Evolutionary conservation across 30 jellyfish, hydroid and myxozoan species (phyloP), one percentile per base, ranked within the genome.

Genomic region (Nemopilema nomurai): DNA sequence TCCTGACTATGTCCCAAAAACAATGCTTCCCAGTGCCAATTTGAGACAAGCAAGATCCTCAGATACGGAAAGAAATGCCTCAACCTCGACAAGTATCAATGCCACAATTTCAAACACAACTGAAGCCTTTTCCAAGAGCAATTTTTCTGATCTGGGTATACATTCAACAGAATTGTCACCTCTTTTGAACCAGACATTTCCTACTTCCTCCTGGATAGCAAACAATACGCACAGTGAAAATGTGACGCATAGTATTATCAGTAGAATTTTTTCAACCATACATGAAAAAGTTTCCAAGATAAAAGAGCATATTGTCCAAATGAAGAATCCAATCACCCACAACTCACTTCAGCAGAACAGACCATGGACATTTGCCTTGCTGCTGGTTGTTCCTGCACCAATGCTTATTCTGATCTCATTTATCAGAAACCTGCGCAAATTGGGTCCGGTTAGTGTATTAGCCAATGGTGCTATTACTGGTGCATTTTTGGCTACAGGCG

Each of bases 361-460:
- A 25, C 67, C 92, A 16, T 27, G 82, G 89, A 85, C 99, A 41
- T 94, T 94, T 81, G 97, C 97, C 3, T 22, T 94, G 80, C 53
- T 94, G 32, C 23, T 89, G 74, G 69, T 67, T 19, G 62, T 89
- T 16, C 97, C 99, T 6, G 91, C 88, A 4, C 88, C 92, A 21
- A 23, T 94, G 32, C 94, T 94, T 51, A 71, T 94, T 26, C 72
- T 81, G 50, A 89, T 94, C 51, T 72, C 99, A 32, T 94, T 87
- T 28, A 67, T 94, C 24, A 67, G 97, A 6, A 80, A 85, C 51
- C 26, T 94, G 19, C 88, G 99, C 3, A 94, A 94, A 71, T 92
- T 94, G 21, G 99, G 96, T 17, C 99, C 99, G 1, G 91, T 90
- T 62, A 94, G 99, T 76, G 96, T 94, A 20, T 49, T 94, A 23